Conservation (phyloP, 2,797 vertebrate species). For the Perodicticus potto region DNA sequence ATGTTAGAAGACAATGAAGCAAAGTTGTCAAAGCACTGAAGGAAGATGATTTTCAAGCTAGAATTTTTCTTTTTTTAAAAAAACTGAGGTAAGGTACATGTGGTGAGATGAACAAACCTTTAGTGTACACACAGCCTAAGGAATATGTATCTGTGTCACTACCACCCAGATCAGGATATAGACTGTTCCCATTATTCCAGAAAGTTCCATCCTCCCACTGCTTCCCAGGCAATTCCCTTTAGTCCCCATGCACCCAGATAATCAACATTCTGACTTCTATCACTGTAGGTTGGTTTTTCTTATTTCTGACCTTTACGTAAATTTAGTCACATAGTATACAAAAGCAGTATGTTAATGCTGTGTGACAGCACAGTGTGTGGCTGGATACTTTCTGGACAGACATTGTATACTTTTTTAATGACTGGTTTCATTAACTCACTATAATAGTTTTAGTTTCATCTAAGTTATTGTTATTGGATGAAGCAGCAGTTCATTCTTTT, state of each 20-base stretch:
- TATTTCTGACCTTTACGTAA: neutral
- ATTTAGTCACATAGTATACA: neutral
- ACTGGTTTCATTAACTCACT: neutral
- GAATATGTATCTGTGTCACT: neutral
- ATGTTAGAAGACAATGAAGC: neutral
- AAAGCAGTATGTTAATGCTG: too few species aligned
- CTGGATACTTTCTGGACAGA: too few species aligned
- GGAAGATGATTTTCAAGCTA: neutral
- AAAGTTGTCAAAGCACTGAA: neutral
- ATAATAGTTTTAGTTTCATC: neutral
- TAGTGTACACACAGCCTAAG: neutral
- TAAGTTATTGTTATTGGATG: neutral
- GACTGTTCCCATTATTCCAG: neutral
- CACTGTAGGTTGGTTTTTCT: neutral
- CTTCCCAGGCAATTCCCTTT: neutral
- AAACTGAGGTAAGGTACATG: neutral
- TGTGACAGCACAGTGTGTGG: too few species aligned
- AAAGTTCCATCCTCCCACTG: neutral
- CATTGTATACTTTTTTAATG: neutral
- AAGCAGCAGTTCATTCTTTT: neutral
- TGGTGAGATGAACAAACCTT: neutral
- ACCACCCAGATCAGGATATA: neutral
- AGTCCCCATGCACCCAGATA: neutral
- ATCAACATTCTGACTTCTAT: neutral
- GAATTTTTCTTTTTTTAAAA: neutral